Base-by-base conservation (phyloP, 64 coral and sea anemone species). In the Montipora efflorescens region DNA sequence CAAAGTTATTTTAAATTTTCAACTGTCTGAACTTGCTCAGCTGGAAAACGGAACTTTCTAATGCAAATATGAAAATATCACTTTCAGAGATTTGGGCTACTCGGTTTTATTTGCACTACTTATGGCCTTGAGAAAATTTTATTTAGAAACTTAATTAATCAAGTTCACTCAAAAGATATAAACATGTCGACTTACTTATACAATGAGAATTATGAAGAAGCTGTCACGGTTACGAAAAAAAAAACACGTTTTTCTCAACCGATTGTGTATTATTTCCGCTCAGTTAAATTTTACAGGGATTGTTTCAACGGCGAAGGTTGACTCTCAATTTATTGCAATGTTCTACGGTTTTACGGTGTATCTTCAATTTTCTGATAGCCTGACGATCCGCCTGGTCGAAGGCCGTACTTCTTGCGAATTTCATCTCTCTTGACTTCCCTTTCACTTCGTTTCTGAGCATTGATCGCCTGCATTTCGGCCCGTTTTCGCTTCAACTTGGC, bases 351-450 rank as follows among this genome's bases (percentile, higher is more conserved):
- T 86, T 71, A 86, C 6, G 66, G 91, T 46, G 76, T 21, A 49
- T 97, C 80, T 9, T 94, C 93, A 21, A 97, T 59, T 19, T 89
- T 78, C 66, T 97, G 91, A 36, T 97, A 97, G 10, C 92, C 95
- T 12, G 87, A 79, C 18, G 95, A 97, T 21, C 76, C 85, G 2
- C 92, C 87, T 6, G 92, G 71, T 7, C 87, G 77, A 48, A 97
- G 90, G 13, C 96, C 96, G 13, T 98, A 98, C 28, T 98, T 98
- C 93, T 98, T 98, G 49, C 96, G 77, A 48, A 98, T 98, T 84
- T 87, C 90, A 88, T 98, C 84, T 67, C 91, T 69, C 67, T 92
- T 98, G 12, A 59, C 83, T 66, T 97, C 91, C 49, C 95, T 88
- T 1, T 97, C 95, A 21, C 71, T 94, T 77, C 87, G 83, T 69